Base-by-base conservation (phyloP, 2,888 invertebrate species). In the Rhabditophanes sp. region DNA sequence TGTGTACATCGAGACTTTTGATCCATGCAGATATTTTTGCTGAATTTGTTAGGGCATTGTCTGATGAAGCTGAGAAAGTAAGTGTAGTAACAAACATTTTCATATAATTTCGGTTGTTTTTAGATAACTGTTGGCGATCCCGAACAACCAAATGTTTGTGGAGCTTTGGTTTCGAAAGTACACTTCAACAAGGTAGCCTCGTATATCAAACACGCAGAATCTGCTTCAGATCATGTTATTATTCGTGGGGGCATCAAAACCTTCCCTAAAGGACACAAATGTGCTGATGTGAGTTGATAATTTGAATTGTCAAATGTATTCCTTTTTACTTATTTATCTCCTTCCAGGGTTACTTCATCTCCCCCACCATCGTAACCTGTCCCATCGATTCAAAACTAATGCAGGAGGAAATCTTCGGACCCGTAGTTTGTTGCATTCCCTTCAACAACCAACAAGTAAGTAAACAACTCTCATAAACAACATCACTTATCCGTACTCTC, bases 391-490 rank as follows among this genome's bases (percentile, higher is more conserved):
- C 68, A 2, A 50, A 63, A 3, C 64, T 68, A 32, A 71, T 73
- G 68, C 66, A 65, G 32, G 73, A 74, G 42, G 73, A 73, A 50
- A 72, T 74, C 21, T 74, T 74, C 54, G 73, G 73, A 0, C 73
- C 73, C 0, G 71, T 73, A 8, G 69, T 69, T 4, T 71, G 70
- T 49, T 48, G 74, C 17, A 56, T 42, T 3, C 39, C 40, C 1
- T 56, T 53, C 30, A 42, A 62, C 23, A 52, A 50, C 4, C 49
- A 22, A 41, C 26, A 12, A 15, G 20, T 12, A 11, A 22, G 14
- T 16, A n/a, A 38, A 9, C 8, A 15, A 1, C 21, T 19, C 2
- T 14, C 32, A 5, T 3, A 33, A 17, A 15, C 14, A 4, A 30
- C 16, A 16, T 15, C 9, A 12, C 15, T 17, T 15, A 30, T 19